Evolutionary conservation across 2,888 invertebrate genomes (phyloP).

Genomic region (Lasioglossum marginatum): DNA sequence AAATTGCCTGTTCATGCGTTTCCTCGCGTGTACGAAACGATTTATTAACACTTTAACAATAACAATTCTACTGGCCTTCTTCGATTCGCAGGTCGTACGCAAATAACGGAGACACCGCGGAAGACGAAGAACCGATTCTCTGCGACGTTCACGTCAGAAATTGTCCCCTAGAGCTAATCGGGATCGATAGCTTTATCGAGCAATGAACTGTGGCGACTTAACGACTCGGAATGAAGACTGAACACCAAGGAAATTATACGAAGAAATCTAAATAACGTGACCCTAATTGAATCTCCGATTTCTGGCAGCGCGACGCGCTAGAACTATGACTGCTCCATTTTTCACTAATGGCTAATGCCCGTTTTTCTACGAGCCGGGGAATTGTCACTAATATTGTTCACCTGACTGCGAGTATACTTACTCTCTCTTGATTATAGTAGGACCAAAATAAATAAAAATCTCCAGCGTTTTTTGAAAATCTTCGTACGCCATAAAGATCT

Average conservation of each 20-base stretch:
- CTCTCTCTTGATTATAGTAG: no score
- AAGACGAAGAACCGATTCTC: slow-evolving; percentile 57
- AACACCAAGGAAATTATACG: not conserved
- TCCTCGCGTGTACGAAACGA: not conserved
- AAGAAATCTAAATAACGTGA: slow-evolving; percentile 15
- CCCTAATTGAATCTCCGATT: slow-evolving; percentile 12
- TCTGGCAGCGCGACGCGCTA: no score
- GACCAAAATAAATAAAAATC: no score
- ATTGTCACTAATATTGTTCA: not conserved
- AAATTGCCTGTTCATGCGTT: not conserved
- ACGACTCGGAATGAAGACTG: not conserved
- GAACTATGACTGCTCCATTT: not conserved
- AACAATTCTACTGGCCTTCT: not conserved
- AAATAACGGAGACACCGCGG: slow-evolving; percentile 71
- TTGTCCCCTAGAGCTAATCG: slow-evolving; percentile 81
- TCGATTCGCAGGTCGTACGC: slow-evolving; percentile 76
- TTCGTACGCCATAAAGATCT: no score
- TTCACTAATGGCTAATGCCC: not conserved
- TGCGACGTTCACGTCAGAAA: slow-evolving; percentile 77
- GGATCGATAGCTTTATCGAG: slow-evolving; percentile 73
- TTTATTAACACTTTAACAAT: not conserved
- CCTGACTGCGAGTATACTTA: not conserved
- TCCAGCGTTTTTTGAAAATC: no score
- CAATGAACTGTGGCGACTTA: slow-evolving; percentile 9
- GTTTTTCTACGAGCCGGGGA: not conserved